Conservation (phyloP, 2,797 vertebrate species). For the Myotis myotis region DNA sequence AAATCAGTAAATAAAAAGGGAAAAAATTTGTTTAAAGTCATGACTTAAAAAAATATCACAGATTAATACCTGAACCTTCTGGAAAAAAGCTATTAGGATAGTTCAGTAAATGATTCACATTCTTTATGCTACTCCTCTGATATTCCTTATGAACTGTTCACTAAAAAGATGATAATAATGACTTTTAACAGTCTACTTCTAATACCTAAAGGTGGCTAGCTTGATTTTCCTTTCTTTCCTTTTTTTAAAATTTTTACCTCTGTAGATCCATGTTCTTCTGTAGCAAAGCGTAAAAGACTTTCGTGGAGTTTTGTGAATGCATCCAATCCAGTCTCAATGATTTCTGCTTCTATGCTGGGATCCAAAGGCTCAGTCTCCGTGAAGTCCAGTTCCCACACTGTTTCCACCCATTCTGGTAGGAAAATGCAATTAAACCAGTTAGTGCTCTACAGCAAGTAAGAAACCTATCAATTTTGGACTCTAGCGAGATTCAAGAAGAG, state of each 20-base stretch:
- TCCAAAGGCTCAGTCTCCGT: slow-evolving; percentile 88
- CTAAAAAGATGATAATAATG: not conserved
- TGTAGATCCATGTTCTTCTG: slow-evolving; percentile 64
- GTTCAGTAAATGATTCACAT: not conserved
- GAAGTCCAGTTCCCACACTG: slow-evolving; percentile 93
- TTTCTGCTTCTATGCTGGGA: slow-evolving; percentile 80
- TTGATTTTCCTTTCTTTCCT: not conserved
- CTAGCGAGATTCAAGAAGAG: not conserved
- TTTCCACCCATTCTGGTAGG: slow-evolving; percentile 89
- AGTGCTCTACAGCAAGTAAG: not conserved
- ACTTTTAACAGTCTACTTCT: not conserved
- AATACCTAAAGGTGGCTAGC: not conserved
- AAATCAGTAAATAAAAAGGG: not conserved
- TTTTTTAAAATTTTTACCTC: slow-evolving; percentile 64
- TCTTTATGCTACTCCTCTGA: not conserved
- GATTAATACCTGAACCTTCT: not conserved
- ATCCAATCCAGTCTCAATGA: slow-evolving; percentile 77
- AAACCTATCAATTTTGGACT: not conserved
- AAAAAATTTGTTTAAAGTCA: not conserved
- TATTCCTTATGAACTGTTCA: not conserved
- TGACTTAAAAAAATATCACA: not conserved
- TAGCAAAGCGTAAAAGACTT: slow-evolving; percentile 81
- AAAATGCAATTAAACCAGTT: slow-evolving; percentile 33
- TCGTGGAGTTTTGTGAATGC: slow-evolving; percentile 86
- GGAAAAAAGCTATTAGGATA: not conserved